A percentile compares a stretch with the other conserved stretches of the same genome.
Conservation (phyloP, 2,888 invertebrate species). For the Tromatobia lineatoria region DNA sequence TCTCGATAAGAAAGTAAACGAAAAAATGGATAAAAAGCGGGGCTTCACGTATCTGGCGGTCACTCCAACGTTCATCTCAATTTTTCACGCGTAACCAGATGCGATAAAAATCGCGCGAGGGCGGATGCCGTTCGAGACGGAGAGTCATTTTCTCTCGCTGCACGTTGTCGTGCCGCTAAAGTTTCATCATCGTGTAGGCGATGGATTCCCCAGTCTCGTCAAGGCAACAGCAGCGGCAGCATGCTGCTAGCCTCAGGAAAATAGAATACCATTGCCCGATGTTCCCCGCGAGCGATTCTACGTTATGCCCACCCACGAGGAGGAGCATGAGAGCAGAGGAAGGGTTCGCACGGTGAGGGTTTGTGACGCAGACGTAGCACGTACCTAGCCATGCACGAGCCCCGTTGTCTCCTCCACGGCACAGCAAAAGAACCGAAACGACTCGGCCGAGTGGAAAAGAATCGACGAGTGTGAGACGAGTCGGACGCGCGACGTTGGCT, state of each 20-base stretch:
- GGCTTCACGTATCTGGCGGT: conserved; percentile 18
- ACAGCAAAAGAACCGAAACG: conserved; percentile 31
- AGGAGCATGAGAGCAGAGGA: conserved; percentile 39
- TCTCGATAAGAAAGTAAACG: conserved; percentile 2
- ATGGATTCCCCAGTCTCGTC: conserved; percentile 49
- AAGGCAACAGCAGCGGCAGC: background rate
- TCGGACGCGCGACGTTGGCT: conserved; percentile 24
- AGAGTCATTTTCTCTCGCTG: conserved; percentile 39
- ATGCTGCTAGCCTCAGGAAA: conserved; percentile 49
- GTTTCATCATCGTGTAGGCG: conserved; percentile 59
- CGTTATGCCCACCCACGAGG: conserved; percentile 58
- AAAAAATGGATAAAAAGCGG: conserved; percentile 28
- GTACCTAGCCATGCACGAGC: background rate
- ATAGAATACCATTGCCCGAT: conserved; percentile 57
- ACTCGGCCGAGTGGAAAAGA: conserved; percentile 43
- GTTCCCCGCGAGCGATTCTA: conserved; percentile 40
- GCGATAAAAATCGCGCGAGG: conserved; percentile 53
- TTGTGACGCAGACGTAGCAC: conserved; percentile 18
- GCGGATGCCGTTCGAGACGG: conserved; percentile 37
- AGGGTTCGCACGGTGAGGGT: conserved; percentile 17
- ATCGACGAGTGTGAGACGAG: conserved; percentile 38
- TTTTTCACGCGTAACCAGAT: conserved; percentile 51
- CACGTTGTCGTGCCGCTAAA: conserved; percentile 40
- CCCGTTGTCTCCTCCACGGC: conserved; percentile 23
- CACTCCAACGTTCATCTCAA: conserved; percentile 37